Percentiles rank a stretch among this genome's conserved stretches.
These are phyloP conservation scores for Nymphalis c-album DNA, from an alignment of 2,888 invertebrate species.

Conservation along the genomic window DNA sequence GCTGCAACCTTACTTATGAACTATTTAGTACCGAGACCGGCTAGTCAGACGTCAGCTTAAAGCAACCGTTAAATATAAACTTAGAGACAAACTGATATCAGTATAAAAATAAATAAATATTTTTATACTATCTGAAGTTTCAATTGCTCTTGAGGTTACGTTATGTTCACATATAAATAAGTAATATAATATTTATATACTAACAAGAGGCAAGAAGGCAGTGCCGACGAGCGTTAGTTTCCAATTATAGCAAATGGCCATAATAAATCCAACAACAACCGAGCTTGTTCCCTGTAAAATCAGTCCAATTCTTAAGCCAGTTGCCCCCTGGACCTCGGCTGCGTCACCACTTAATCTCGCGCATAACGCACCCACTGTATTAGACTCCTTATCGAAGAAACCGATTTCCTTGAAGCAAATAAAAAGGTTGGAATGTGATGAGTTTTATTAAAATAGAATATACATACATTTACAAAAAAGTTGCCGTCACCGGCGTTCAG, in stretches of 20 bases:
- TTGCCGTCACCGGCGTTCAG: no score
- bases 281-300: conserved; percentile 84
- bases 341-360: conserved; percentile 84
- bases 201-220: conserved; percentile 82
- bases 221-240: conserved; percentile 83
- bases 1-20: no score
- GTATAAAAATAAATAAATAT: no score
- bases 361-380: conserved; percentile 84
- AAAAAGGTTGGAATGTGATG: no score
- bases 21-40: no score
- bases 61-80: no score
- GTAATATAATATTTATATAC: conserved; percentile 40
- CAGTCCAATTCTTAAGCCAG: conserved; percentile 82
- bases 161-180: background rate
- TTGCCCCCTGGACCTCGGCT: conserved; percentile 84
- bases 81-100: no score
- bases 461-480: no score
- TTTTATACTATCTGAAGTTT: background rate
- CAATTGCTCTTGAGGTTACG: background rate
- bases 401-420: conserved; percentile 78
- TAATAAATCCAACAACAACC: conserved; percentile 79
- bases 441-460: no score
- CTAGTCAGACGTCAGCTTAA: no score
- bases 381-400: conserved; percentile 82
- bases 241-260: conserved; percentile 82